phyloP scores from a whole-genome alignment of 2,888 invertebrate genomes.

The Saturnia japonica region DNA sequence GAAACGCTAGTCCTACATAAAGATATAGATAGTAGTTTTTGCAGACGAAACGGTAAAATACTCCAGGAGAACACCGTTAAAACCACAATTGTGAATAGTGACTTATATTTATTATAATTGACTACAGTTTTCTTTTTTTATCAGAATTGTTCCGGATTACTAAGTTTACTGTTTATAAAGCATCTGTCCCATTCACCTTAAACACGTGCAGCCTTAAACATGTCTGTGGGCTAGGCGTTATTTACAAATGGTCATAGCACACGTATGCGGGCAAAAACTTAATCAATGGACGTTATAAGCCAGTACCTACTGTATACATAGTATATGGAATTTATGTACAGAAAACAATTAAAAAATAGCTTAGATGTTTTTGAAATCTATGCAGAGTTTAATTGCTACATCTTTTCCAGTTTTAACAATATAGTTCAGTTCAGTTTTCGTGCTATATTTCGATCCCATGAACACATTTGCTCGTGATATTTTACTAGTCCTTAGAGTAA shows the following conservation, averaged over 20 bases:
- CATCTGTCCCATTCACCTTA: constrained; percentile 21
- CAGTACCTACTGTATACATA: constrained; percentile 20
- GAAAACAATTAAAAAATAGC: not conserved
- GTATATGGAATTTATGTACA: constrained; percentile 19
- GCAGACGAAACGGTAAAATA: too few species aligned
- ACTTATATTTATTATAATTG: too few species aligned
- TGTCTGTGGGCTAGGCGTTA: constrained; percentile 14
- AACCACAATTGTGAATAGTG: not conserved
- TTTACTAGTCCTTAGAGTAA: too few species aligned
- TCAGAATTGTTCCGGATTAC: not conserved
- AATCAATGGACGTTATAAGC: constrained; percentile 25
- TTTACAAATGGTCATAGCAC: constrained; percentile 38
- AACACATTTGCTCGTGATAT: too few species aligned
- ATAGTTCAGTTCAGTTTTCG: too few species aligned
- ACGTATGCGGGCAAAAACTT: constrained; percentile 49
- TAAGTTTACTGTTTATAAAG: constrained; percentile 21
- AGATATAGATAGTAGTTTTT: too few species aligned
- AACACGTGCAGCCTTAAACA: constrained; percentile 16
- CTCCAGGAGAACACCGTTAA: too few species aligned
- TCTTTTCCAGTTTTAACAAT: too few species aligned
- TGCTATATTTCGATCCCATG: too few species aligned
- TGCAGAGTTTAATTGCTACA: too few species aligned
- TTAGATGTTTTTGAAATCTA: too few species aligned
- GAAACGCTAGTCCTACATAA: too few species aligned
- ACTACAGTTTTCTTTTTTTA: not conserved